A percentile compares a stretch with the other conserved stretches of the same genome.
phyloP scores from a whole-genome alignment of 2,113 vertebrate species.

The Paradoxurus hermaphroditus region DNA sequence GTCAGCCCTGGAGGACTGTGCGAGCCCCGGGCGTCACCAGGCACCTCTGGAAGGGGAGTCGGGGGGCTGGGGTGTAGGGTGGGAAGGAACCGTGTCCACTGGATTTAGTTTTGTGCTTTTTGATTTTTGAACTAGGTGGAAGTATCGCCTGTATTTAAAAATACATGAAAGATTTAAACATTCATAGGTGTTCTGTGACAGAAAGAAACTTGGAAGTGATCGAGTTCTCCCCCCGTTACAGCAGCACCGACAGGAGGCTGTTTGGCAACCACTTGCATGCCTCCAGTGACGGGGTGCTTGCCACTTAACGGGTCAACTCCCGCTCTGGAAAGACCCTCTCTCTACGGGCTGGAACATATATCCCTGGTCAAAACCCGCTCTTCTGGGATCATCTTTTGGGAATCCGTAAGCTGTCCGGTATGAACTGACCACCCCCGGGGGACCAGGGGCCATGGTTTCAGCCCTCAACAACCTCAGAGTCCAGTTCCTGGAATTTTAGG shows the following conservation, averaged over 20 bases:
- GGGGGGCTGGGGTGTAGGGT: fast-evolving
- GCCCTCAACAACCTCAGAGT: background rate
- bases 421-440: background rate
- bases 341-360: fast-evolving
- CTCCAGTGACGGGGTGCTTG: background rate
- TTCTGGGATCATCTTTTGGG: background rate
- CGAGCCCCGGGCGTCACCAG: fast-evolving
- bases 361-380: background rate
- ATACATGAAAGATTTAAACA: background rate
- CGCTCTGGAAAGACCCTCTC: background rate
- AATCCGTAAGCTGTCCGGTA: background rate
- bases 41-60: background rate
- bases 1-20: background rate
- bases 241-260: background rate
- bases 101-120: background rate
- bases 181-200: background rate
- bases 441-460: background rate
- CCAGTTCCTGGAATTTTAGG: background rate
- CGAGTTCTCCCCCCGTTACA: background rate
- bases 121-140: background rate
- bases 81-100: background rate
- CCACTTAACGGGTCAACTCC: background rate
- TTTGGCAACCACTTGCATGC: background rate
- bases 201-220: background rate
- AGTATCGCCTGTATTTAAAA: background rate